Percentiles rank a stretch among this genome's conserved stretches.
Conservation (phyloP, 1,140 invertebrate species). For the Drosophila equinoxialis region DNA sequence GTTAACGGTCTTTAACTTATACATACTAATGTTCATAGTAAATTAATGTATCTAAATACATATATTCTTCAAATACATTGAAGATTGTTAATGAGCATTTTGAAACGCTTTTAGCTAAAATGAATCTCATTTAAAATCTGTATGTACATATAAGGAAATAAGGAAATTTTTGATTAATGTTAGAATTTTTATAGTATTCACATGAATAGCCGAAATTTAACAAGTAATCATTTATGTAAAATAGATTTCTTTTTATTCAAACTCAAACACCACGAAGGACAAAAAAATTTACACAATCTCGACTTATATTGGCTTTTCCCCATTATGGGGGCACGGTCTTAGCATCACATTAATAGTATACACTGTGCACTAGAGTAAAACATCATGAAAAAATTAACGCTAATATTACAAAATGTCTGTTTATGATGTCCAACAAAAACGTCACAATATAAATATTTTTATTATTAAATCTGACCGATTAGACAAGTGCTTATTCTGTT, state of each 20-base stretch:
- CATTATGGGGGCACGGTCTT: neutral
- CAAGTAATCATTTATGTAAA: neutral
- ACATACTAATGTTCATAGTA: neutral
- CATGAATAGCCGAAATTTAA: neutral
- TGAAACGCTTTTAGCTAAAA: constrained; percentile 17
- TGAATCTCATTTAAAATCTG: constrained; percentile 14
- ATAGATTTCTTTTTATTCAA: neutral
- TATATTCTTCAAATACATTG: neutral
- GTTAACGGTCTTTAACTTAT: neutral
- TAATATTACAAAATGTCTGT: neutral
- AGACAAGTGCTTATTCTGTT: neutral
- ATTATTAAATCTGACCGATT: neutral
- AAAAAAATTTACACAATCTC: neutral
- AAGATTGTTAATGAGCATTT: constrained; percentile 19
- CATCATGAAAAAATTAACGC: neutral
- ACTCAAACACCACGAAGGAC: neutral
- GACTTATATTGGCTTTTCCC: neutral
- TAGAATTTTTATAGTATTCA: neutral
- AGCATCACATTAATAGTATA: constrained; percentile 5
- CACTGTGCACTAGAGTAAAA: neutral
- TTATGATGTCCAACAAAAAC: neutral
- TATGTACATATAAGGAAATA: constrained; percentile 4
- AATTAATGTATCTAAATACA: neutral
- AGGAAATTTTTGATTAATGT: neutral
- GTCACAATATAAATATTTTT: neutral